Evolutionary conservation across 2,888 invertebrate genomes (phyloP).

Genomic region (Balanococcus diminutus): DNA sequence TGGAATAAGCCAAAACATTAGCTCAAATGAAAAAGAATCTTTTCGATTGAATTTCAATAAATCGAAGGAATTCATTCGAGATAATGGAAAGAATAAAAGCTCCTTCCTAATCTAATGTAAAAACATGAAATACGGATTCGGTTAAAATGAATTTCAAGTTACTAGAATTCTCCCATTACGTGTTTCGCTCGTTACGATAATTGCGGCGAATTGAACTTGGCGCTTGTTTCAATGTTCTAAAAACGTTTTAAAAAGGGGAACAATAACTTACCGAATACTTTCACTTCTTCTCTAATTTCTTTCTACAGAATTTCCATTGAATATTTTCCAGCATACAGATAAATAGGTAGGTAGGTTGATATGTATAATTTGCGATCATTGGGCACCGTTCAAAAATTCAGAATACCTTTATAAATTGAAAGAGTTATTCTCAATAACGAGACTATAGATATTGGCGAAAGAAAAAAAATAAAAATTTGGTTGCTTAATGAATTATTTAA

Average conservation of each 20-base stretch:
- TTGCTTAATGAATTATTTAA: neutral
- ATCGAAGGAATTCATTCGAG: neutral
- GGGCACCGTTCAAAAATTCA: neutral
- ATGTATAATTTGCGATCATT: too few species aligned
- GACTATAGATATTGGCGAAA: neutral
- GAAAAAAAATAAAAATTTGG: neutral
- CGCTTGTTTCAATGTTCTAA: neutral
- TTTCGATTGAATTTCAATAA: neutral
- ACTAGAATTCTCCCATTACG: neutral
- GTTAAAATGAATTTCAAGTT: neutral
- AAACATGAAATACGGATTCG: neutral
- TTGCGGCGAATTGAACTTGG: slow-evolving; percentile 1
- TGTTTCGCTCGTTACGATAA: neutral
- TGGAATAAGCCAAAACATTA: neutral
- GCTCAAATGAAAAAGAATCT: neutral
- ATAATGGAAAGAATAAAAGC: neutral
- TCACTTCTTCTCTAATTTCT: too few species aligned
- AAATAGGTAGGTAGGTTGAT: too few species aligned
- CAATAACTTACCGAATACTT: neutral
- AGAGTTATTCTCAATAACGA: neutral
- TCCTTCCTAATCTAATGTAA: neutral
- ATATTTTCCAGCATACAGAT: neutral
- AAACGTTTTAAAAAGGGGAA: neutral
- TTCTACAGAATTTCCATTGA: neutral
- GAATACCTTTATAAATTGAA: too few species aligned